phyloP scores from a whole-genome alignment of 2,113 vertebrate species.

The Myotis davidii region DNA sequence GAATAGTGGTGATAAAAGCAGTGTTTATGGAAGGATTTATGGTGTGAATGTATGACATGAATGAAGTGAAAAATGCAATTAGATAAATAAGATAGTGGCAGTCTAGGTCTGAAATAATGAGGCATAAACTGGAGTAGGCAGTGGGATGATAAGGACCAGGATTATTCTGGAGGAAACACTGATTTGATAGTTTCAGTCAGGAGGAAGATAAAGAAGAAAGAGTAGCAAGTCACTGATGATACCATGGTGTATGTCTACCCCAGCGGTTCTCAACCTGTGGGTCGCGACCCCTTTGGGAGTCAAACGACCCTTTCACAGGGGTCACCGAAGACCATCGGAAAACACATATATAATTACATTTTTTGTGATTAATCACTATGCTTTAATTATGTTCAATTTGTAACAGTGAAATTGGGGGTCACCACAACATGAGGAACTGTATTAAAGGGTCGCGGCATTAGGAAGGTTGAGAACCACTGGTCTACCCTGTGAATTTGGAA shows the following conservation, averaged over 20 bases:
- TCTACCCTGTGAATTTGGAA: background rate
- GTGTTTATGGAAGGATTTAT: background rate
- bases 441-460: no score
- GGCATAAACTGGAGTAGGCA: background rate
- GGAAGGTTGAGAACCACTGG: no score
- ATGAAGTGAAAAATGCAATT: background rate
- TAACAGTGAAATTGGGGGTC: no score
- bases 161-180: background rate
- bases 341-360: no score
- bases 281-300: no score
- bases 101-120: background rate
- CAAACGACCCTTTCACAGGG: no score
- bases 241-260: background rate
- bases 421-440: no score
- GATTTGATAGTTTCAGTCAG: background rate
- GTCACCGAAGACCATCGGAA: no score
- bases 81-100: background rate
- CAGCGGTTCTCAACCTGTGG: no score
- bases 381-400: no score
- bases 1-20: background rate
- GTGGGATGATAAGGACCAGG: background rate
- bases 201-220: slow-evolving; percentile 47
- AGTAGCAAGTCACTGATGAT: background rate
- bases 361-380: no score
- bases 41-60: background rate